Conservation (phyloP, 2,797 vertebrate species). For the Macroramphosus scolopax region DNA sequence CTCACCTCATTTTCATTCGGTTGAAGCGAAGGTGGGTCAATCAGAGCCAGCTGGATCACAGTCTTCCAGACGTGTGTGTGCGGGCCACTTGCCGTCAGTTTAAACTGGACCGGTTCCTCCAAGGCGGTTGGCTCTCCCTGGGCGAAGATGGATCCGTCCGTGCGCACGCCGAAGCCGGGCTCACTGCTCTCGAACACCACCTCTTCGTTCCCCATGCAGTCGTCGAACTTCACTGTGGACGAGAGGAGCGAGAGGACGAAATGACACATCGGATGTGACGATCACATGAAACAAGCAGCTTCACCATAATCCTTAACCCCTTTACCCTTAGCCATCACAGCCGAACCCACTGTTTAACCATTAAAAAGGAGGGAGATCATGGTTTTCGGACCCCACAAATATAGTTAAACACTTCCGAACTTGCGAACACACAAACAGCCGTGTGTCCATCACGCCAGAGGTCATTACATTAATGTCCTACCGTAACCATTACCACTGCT, state of each 20-base stretch:
- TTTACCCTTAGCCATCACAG: too few species aligned
- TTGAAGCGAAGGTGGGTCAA: slow-evolving; percentile 58
- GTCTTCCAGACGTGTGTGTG: slow-evolving; percentile 80
- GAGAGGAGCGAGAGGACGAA: slow-evolving; percentile 27
- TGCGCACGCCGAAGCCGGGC: slow-evolving; percentile 82
- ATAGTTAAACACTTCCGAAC: too few species aligned
- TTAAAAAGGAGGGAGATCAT: too few species aligned
- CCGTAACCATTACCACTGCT: too few species aligned
- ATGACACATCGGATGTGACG: too few species aligned
- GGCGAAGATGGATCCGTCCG: slow-evolving; percentile 84
- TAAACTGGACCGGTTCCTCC: slow-evolving; percentile 81
- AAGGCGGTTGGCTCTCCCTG: slow-evolving; percentile 74
- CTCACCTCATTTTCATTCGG: slow-evolving; percentile 71
- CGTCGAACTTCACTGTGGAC: slow-evolving; percentile 86
- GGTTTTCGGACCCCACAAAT: too few species aligned
- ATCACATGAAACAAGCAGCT: too few species aligned
- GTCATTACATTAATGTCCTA: too few species aligned
- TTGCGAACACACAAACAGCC: too few species aligned
- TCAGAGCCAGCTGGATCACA: slow-evolving; percentile 80
- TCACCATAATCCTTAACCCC: too few species aligned
- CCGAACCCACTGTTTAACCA: too few species aligned
- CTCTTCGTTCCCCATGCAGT: slow-evolving; percentile 82
- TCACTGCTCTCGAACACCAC: slow-evolving; percentile 84
- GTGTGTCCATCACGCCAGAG: too few species aligned
- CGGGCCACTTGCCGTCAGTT: slow-evolving; percentile 80